phyloP scores from a whole-genome alignment of 2,113 vertebrate species.

The Rhynchomys soricoides region DNA sequence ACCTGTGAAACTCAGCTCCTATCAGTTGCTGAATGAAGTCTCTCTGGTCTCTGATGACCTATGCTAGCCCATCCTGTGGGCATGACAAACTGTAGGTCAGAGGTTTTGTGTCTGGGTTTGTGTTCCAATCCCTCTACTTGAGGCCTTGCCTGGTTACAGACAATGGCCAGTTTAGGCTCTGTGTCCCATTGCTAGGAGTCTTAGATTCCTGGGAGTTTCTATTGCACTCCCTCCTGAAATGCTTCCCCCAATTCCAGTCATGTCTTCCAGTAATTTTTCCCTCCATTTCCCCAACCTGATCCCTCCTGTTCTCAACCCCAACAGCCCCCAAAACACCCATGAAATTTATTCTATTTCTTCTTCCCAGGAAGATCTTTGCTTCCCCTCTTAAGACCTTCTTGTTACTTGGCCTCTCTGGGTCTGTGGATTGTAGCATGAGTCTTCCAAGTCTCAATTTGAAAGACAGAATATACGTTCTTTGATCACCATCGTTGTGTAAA shows the following conservation, averaged over 20 bases:
- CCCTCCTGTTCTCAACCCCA: neutral
- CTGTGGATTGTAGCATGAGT: neutral
- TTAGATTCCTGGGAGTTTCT: neutral
- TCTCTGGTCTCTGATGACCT: neutral
- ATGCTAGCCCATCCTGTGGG: neutral
- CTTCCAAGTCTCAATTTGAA: neutral
- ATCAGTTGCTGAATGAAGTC: neutral
- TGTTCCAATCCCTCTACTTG: neutral
- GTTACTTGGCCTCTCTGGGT: neutral
- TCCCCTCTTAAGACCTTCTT: neutral
- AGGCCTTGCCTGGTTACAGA: neutral
- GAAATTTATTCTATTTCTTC: neutral
- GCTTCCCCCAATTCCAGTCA: neutral
- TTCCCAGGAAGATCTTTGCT: neutral
- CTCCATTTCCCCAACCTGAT: neutral
- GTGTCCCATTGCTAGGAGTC: neutral
- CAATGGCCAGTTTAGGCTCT: neutral
- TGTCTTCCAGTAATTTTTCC: neutral
- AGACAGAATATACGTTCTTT: neutral
- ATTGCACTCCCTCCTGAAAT: neutral
- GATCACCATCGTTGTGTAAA: neutral
- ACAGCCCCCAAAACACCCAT: neutral
- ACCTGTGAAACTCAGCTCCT: neutral
- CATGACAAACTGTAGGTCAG: neutral
- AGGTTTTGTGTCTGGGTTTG: neutral